These are phyloP conservation scores for Streptopelia turtur DNA, from an alignment of 2,797 vertebrate genomes.

Conservation along the genomic window DNA sequence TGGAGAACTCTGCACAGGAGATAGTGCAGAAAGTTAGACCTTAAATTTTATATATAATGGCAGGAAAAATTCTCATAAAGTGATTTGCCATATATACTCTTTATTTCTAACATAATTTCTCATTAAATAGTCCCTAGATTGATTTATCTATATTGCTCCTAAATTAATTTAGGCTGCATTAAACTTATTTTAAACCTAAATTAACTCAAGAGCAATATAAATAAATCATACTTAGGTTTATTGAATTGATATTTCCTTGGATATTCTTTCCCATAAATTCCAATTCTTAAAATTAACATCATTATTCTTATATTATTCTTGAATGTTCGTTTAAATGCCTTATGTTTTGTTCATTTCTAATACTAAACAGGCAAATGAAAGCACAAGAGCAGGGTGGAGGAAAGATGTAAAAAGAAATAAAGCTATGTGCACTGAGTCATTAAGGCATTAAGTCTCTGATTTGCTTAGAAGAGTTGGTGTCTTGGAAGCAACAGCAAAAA, in stretches of 20 bases:
- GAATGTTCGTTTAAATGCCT: background rate
- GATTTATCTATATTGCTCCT: background rate
- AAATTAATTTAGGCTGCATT: conserved; percentile 15
- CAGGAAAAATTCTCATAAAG: conserved; percentile 10
- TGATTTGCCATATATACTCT: background rate
- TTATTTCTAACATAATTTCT: conserved; percentile 35
- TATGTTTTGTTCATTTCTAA: background rate
- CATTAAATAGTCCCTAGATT: conserved; percentile 10
- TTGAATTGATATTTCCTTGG: conserved; percentile 2
- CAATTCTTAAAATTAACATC: background rate
- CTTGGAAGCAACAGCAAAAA: conserved; percentile 6
- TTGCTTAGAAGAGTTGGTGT: background rate
- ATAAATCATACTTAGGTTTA: conserved; percentile 30
- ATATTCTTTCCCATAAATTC: conserved; percentile 19
- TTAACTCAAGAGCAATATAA: conserved; percentile 19
- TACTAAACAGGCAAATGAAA: background rate
- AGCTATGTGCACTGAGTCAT: background rate
- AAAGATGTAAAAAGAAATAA: background rate
- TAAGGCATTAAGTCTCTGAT: conserved; percentile 2
- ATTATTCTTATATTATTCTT: conserved; percentile 5
- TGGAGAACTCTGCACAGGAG: background rate
- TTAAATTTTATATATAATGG: background rate
- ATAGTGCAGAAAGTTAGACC: background rate
- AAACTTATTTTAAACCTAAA: background rate
- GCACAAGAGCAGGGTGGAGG: background rate